A percentile compares a stretch with the other conserved stretches of the same genome.
Evolutionary conservation across 2,113 vertebrate genomes (phyloP).

Genomic region (Neomonachus schauinslandi): DNA sequence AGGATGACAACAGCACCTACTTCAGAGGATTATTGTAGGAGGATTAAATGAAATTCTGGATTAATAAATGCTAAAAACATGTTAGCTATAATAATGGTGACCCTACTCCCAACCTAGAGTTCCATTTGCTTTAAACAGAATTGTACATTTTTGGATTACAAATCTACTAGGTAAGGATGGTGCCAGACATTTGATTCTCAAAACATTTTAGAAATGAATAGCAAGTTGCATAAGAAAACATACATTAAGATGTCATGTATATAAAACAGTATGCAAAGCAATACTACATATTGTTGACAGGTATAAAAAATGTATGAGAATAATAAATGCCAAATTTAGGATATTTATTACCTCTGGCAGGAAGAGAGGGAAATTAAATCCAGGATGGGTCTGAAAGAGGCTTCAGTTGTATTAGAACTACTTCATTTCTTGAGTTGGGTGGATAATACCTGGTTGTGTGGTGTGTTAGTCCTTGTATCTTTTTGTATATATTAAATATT

Average conservation of each 20-base stretch:
- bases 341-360: not conserved
- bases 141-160: not conserved
- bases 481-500: slow-evolving; percentile 29
- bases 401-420: slow-evolving; percentile 41
- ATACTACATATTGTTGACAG: not conserved
- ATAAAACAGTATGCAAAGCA: not conserved
- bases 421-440: not conserved
- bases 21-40: not conserved
- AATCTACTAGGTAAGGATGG: not conserved
- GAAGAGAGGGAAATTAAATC: not conserved
- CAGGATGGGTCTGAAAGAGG: not conserved
- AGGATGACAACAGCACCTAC: not conserved
- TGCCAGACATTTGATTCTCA: not conserved
- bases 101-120: not conserved
- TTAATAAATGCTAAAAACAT: not conserved
- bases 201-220: not conserved
- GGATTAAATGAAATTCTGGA: not conserved
- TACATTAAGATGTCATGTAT: not conserved
- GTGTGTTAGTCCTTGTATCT: not conserved
- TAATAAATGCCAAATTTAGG: slow-evolving; percentile 14
- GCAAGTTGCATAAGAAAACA: not conserved
- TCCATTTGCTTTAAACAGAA: not conserved
- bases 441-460: not conserved
- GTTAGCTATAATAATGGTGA: not conserved
- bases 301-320: not conserved